These are phyloP conservation scores for Cyclina sinensis DNA, from an alignment of 1,140 invertebrate genomes.

Conservation along the genomic window DNA sequence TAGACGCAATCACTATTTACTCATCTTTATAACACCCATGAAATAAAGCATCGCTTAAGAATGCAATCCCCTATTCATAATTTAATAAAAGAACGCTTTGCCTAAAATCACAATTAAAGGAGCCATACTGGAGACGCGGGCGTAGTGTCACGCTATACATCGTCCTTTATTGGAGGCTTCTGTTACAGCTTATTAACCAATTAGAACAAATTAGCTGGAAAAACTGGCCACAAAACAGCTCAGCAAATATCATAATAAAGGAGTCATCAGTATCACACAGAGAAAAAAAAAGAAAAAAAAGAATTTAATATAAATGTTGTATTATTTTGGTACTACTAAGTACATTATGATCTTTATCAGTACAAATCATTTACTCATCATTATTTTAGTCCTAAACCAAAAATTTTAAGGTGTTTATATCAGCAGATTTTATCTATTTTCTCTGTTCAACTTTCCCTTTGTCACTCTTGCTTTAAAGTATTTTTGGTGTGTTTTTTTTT, in stretches of 20 bases:
- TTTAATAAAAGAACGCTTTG: slow-evolving; percentile 2
- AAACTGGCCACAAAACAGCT: neutral
- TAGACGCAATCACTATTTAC: slow-evolving; percentile 20
- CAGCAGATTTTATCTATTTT: neutral
- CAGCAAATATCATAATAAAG: neutral
- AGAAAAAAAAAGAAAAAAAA: neutral
- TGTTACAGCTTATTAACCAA: neutral
- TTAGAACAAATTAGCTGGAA: slow-evolving; percentile 30
- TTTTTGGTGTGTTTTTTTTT: neutral
- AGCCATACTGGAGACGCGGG: neutral
- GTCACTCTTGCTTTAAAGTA: neutral
- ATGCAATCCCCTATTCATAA: slow-evolving; percentile 11
- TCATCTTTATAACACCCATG: neutral
- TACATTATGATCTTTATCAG: neutral
- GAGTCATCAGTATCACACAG: neutral
- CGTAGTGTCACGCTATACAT: slow-evolving; percentile 14
- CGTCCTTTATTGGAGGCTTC: neutral
- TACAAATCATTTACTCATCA: neutral
- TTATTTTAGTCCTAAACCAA: neutral
- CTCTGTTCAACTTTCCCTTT: too few relatives aligned
- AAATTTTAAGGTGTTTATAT: too few relatives aligned
- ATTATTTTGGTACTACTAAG: slow-evolving; percentile 13
- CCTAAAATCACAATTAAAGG: slow-evolving; percentile 6
- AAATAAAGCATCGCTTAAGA: slow-evolving; percentile 37
- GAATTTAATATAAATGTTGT: neutral